Percentiles rank a stretch among this genome's conserved stretches.
These are phyloP conservation scores for Atherinomorus stipes DNA, from an alignment of 2,113 vertebrate species.

Conservation along the genomic window DNA sequence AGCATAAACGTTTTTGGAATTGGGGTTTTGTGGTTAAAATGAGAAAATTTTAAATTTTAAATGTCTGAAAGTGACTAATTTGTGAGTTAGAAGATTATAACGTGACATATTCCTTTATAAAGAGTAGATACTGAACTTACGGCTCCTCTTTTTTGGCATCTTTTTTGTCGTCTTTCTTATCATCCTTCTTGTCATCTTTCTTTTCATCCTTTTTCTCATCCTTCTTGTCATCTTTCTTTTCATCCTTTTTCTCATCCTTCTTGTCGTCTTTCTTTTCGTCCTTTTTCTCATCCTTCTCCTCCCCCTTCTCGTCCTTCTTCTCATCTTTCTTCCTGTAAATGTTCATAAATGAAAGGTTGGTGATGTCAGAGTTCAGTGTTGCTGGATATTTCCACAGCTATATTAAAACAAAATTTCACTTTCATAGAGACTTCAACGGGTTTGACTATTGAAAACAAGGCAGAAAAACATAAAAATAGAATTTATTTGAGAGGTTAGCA, in stretches of 20 bases:
- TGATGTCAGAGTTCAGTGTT: not conserved
- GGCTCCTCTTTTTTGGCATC: slow-evolving; percentile 72
- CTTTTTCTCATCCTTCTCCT: slow-evolving; percentile 71
- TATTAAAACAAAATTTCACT: no score
- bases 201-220: slow-evolving; percentile 51
- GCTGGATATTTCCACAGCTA: not conserved
- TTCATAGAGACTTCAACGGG: no score
- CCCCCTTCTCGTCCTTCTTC: slow-evolving; percentile 74
- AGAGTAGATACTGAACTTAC: slow-evolving; percentile 51
- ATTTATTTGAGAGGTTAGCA: not conserved
- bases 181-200: slow-evolving; percentile 61
- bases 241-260: slow-evolving; percentile 72
- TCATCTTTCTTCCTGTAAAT: slow-evolving; percentile 84
- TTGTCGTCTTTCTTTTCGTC: slow-evolving; percentile 81
- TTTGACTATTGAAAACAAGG: no score
- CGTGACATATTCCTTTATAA: not conserved
- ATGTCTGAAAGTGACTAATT: no score
- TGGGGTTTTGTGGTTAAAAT: no score
- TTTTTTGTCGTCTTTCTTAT: slow-evolving; percentile 59
- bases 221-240: slow-evolving; percentile 83
- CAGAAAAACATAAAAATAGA: not conserved
- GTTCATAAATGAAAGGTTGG: slow-evolving; percentile 4
- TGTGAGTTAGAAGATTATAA: no score
- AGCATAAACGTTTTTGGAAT: no score
- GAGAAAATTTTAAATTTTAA: no score